Base-by-base conservation (phyloP, 1,140 invertebrate species). In the Pseudobourletiella spinata region DNA sequence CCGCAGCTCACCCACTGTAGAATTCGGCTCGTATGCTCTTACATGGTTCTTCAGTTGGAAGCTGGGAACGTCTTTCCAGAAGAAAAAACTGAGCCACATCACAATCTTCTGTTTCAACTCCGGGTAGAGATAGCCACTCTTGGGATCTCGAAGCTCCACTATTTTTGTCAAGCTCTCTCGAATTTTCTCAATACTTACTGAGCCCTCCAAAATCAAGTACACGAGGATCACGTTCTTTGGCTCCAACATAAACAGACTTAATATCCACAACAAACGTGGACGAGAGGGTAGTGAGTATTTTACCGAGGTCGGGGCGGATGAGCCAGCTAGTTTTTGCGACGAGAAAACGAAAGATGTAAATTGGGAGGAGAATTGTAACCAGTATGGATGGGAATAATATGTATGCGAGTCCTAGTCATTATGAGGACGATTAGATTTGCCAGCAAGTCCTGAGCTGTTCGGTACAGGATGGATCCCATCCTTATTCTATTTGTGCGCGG, bases 51-150 rank as follows among this genome's bases (percentile, higher is more conserved):
- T 46, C 15, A 62, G 28, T 1, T 20, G 2, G 30, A 62, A 62
- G n/a, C 44, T 18, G 6, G 44, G 42, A 30, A 55, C 60, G n/a
- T 32, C 20, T 57, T 62, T 62, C 60, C 60, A 62, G 44, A 62
- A 62, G 2, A 22, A 26, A 24, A 57, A 62, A 4, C 60, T 54
- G 2, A 56, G n/a, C 39, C 48, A 62, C 6, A 2, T 44, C 16
- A 43, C 43, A 30, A 48, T 44, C 20, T 57, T 57, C 18, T 57
- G 18, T 6, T 6, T 46, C 2, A 62, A 20, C 29, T 62, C 54
- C 4, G 22, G 24, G 24, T 62, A 62, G n/a, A 42, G 4, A 1
- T 24, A 28, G n/a, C 48, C 24, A 18, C 54, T 43, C 18, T 56
- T 32, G 15, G 24, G 2, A 24, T 62, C 30, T 15, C n/a, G 20